Percentiles rank a stretch among this genome's conserved stretches.
phyloP scores from a whole-genome alignment of 2,888 invertebrate genomes.

The Hirtodrosophila alboralis region DNA sequence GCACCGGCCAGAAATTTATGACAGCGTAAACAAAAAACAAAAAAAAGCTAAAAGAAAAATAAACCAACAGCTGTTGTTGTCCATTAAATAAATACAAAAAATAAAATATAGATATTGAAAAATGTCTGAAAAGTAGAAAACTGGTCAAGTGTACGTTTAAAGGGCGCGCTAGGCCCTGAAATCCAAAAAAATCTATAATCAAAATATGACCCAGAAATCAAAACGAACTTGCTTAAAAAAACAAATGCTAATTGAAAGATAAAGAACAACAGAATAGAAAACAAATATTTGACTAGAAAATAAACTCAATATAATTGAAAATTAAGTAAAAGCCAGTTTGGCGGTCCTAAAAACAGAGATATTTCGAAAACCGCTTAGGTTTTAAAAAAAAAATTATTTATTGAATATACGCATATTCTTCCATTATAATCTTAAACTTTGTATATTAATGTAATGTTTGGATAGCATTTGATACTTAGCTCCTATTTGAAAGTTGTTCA shows the following conservation, averaged over 20 bases:
- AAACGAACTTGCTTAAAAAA: not conserved
- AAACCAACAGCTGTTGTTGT: slow-evolving; percentile 65
- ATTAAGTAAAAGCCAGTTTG: too few species aligned
- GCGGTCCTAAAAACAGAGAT: too few species aligned
- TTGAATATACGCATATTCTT: too few species aligned
- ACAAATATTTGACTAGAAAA: too few species aligned
- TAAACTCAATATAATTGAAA: too few species aligned
- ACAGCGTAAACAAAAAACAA: slow-evolving; percentile 44
- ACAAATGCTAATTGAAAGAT: slow-evolving; percentile 9
- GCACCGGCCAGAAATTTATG: slow-evolving; percentile 55
- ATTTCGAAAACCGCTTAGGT: too few species aligned
- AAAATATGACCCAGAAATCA: slow-evolving; percentile 37
- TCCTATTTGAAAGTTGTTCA: too few species aligned
- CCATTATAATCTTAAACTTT: too few species aligned
- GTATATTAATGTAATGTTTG: too few species aligned
- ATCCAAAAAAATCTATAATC: slow-evolving; percentile 5
- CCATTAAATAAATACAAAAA: slow-evolving; percentile 32
- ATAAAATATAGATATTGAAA: slow-evolving; percentile 8
- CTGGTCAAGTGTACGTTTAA: slow-evolving; percentile 7
- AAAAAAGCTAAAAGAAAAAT: slow-evolving; percentile 16
- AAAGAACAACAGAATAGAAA: too few species aligned
- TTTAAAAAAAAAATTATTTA: too few species aligned
- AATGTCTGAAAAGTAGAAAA: slow-evolving; percentile 15
- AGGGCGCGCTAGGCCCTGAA: slow-evolving; percentile 4
- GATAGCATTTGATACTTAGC: too few species aligned